Conservation (phyloP, 2,888 invertebrate species). For the Hyles lineata region DNA sequence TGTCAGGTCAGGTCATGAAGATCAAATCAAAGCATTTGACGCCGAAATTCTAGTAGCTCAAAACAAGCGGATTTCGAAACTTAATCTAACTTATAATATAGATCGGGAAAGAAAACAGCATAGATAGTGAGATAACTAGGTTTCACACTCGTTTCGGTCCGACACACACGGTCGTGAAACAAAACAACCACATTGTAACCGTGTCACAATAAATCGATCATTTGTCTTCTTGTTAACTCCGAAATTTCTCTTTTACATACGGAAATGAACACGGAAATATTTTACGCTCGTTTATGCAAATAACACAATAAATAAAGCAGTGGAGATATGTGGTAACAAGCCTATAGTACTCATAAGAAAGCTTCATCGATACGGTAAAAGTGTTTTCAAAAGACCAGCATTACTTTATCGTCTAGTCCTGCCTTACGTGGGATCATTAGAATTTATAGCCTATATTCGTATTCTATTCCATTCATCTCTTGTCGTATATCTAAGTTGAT, state of each 20-base stretch:
- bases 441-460: too few relatives aligned
- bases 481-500: too few relatives aligned
- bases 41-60: neutral
- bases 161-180: neutral
- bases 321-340: too few relatives aligned
- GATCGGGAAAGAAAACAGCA: neutral
- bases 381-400: too few relatives aligned
- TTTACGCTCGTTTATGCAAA: neutral
- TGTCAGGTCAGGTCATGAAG: too few relatives aligned
- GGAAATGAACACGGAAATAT: neutral
- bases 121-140: neutral
- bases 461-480: too few relatives aligned
- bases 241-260: neutral
- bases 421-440: too few relatives aligned
- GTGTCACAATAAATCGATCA: constrained; percentile 26
- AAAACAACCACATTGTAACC: constrained; percentile 30
- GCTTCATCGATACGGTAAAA: too few relatives aligned
- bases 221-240: constrained; percentile 28
- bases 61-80: neutral
- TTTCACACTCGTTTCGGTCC: neutral
- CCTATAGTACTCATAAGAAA: too few relatives aligned
- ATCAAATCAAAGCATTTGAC: neutral
- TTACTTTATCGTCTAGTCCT: too few relatives aligned
- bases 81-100: neutral
- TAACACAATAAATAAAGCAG: too few relatives aligned